A percentile compares a stretch with the other conserved stretches of the same genome.
Conservation (phyloP, 2,797 vertebrate genomes). For the Spinus pinus region DNA sequence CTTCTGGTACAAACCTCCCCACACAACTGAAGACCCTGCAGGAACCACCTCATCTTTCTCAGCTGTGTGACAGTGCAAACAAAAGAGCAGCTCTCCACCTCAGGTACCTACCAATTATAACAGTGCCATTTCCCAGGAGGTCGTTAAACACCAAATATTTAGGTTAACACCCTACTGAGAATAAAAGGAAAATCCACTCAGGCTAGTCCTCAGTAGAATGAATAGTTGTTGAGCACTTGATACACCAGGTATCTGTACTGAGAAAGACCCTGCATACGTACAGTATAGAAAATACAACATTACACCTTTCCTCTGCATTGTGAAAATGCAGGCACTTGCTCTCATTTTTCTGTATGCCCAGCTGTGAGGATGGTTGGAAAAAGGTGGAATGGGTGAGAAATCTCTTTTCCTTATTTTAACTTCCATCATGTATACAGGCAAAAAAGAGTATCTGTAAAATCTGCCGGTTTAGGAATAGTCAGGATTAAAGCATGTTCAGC, state of each 20-base stretch:
- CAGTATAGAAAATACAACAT: neutral
- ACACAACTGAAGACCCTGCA: neutral
- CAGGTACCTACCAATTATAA: neutral
- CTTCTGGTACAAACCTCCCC: neutral
- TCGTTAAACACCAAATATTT: neutral
- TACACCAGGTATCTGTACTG: neutral
- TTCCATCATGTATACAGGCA: neutral
- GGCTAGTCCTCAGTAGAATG: neutral
- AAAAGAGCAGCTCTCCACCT: slow-evolving; percentile 4
- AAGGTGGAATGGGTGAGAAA: neutral
- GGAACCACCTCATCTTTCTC: slow-evolving; percentile 5
- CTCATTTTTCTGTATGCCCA: neutral
- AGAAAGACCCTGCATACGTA: rapidly evolving
- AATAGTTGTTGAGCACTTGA: neutral
- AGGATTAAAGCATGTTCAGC: neutral
- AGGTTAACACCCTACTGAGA: neutral
- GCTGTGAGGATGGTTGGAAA: neutral
- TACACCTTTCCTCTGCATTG: neutral
- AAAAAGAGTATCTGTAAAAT: slow-evolving; percentile 12
- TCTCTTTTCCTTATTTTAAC: neutral
- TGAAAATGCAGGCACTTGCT: neutral
- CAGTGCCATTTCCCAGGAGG: neutral
- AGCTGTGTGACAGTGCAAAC: neutral
- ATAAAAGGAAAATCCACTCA: neutral
- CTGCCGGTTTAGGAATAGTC: neutral